Conservation (phyloP, 1,140 invertebrate species). For the Drosophila grimshawi region DNA sequence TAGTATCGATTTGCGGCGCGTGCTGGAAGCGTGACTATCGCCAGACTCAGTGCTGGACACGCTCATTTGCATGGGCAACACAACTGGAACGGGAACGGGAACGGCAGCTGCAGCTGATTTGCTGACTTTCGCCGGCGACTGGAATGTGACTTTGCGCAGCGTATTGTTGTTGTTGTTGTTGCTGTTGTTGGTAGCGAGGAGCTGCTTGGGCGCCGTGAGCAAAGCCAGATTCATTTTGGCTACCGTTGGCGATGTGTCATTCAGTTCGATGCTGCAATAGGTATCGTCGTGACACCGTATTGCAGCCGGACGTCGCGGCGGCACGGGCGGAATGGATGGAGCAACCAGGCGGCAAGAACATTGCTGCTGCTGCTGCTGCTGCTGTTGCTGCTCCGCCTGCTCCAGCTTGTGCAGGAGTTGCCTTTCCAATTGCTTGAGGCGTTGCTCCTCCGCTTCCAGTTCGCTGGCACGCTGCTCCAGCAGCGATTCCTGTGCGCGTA, state of each 20-base stretch:
- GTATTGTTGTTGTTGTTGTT: conserved; percentile 19
- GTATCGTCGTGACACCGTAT: conserved; percentile 64
- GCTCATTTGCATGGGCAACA: conserved; percentile 65
- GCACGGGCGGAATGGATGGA: conserved; percentile 32
- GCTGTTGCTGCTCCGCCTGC: conserved; percentile 28
- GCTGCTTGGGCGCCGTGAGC: conserved; percentile 64
- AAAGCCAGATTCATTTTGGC: conserved; percentile 76
- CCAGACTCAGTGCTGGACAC: conserved; percentile 75
- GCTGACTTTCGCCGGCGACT: conserved; percentile 70
- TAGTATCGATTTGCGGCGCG: conserved; percentile 73
- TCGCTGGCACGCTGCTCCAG: conserved; percentile 83
- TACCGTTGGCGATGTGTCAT: conserved; percentile 77
- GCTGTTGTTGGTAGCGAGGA: conserved; percentile 28
- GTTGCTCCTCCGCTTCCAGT: conserved; percentile 63
- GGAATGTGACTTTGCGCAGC: conserved; percentile 74
- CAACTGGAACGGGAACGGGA: conserved; percentile 1
- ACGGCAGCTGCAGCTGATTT: conserved; percentile 36
- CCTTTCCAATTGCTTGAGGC: conserved; percentile 55
- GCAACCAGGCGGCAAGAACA: conserved; percentile 23
- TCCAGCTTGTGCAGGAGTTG: conserved; percentile 52
- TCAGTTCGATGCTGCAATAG: conserved; percentile 81
- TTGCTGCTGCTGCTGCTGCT: background rate
- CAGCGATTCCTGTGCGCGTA: conserved; percentile 70
- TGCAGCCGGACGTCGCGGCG: conserved; percentile 44
- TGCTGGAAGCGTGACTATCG: conserved; percentile 57